phyloP scores from a whole-genome alignment of 2,113 vertebrate genomes.

The Oryctolagus cuniculus region DNA sequence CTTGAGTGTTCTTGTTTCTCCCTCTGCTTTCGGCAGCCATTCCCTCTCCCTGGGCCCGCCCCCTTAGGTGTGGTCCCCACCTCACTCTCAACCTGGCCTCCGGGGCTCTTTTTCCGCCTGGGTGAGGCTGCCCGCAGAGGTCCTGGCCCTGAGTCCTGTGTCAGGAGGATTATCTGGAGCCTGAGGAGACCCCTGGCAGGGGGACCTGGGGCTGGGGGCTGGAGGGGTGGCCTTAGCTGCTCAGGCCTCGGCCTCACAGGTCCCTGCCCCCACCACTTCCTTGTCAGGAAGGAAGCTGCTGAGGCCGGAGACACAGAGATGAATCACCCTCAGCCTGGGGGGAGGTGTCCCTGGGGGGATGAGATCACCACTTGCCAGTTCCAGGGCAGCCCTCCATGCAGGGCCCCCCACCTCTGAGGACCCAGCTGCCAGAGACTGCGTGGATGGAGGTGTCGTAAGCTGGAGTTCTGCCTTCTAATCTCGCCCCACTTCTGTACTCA shows the following conservation, averaged over 20 bases:
- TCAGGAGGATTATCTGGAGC: background rate
- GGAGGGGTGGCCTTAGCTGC: background rate
- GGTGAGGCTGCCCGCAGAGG: background rate
- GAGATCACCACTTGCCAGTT: conserved; percentile 77
- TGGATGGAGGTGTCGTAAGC: background rate
- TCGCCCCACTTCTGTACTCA: background rate
- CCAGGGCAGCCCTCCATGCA: conserved; percentile 37
- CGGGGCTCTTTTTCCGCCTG: conserved; percentile 70
- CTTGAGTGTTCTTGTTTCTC: background rate
- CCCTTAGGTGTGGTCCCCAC: conserved; percentile 75
- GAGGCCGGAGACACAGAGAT: conserved; percentile 61
- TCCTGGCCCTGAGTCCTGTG: background rate
- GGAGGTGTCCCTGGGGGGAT: conserved; percentile 62
- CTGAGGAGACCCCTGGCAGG: background rate
- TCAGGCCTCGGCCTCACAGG: background rate
- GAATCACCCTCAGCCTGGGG: conserved; percentile 76
- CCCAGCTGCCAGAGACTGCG: background rate
- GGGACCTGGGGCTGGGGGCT: too few relatives aligned
- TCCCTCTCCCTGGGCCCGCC: conserved; percentile 8
- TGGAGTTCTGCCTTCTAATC: background rate
- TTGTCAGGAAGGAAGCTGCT: conserved; percentile 79
- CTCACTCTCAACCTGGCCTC: conserved; percentile 50
- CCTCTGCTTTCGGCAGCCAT: background rate
- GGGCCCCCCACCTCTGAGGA: background rate
- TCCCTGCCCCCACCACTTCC: conserved; percentile 77